Conservation (phyloP, 2,888 invertebrate genomes). For the Morpho deidamia region DNA sequence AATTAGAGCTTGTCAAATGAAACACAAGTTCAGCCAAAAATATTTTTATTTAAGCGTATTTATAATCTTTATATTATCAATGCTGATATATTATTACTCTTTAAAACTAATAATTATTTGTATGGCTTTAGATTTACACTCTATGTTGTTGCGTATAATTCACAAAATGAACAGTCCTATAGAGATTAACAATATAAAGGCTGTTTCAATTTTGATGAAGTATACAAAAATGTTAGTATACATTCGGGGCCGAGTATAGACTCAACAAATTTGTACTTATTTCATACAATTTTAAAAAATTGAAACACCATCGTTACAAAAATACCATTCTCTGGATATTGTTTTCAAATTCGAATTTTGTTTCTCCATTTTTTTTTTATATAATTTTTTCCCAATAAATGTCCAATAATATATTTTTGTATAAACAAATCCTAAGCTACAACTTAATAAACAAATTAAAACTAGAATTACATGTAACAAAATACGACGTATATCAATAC, state of each 20-base stretch:
- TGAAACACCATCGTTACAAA: slow-evolving; percentile 57
- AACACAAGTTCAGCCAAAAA: slow-evolving; percentile 73
- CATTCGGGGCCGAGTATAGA: slow-evolving; percentile 55
- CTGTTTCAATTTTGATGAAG: slow-evolving; percentile 48
- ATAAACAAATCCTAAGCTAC: slow-evolving; percentile 21
- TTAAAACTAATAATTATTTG: slow-evolving; percentile 65
- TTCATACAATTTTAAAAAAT: slow-evolving; percentile 47
- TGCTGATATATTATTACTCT: slow-evolving; percentile 76
- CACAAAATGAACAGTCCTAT: slow-evolving; percentile 49
- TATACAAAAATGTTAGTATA: slow-evolving; percentile 49
- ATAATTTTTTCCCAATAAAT: slow-evolving; percentile 36
- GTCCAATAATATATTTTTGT: slow-evolving; percentile 22
- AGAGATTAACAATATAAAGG: not conserved
- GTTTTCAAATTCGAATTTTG: slow-evolving; percentile 59
- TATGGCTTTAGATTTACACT: slow-evolving; percentile 61
- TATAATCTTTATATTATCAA: slow-evolving; percentile 76
- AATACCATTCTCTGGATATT: slow-evolving; percentile 59
- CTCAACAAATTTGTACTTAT: slow-evolving; percentile 69
- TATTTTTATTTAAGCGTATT: slow-evolving; percentile 79
- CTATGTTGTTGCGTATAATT: slow-evolving; percentile 48
- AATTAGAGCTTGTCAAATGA: slow-evolving; percentile 37
- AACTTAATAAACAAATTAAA: slow-evolving; percentile 22
- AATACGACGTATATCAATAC: slow-evolving; percentile 11
- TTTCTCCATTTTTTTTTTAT: slow-evolving; percentile 30
- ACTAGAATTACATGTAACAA: slow-evolving; percentile 20